Evolutionary conservation across 2,888 invertebrate species (phyloP).

Genomic region (Apoda limacodes): DNA sequence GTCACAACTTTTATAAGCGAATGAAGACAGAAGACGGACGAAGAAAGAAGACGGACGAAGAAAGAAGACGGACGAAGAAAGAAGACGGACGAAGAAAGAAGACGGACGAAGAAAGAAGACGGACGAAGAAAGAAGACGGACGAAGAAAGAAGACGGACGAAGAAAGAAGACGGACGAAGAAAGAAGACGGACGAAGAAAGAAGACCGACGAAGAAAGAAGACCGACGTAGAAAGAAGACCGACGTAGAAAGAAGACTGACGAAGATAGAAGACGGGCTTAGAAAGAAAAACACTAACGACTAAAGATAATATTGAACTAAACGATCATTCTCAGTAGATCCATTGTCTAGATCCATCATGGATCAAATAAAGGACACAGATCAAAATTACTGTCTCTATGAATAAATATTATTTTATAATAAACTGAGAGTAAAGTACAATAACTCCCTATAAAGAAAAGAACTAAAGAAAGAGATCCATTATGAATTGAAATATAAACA

Average conservation of each 20-base stretch:
- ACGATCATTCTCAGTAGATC: no score
- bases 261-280: slow-evolving; percentile 2
- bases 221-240: slow-evolving; percentile 7
- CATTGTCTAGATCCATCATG: no score
- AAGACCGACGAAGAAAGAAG: slow-evolving; percentile 12
- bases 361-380: no score
- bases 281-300: slow-evolving; percentile 7
- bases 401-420: no score
- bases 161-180: slow-evolving; percentile 9
- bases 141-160: slow-evolving; percentile 7
- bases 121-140: slow-evolving; percentile 7
- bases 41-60: slow-evolving; percentile 12
- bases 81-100: slow-evolving; percentile 8
- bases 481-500: no score
- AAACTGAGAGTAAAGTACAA: no score
- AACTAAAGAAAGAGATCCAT: no score
- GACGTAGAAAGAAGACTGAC: slow-evolving; percentile 6
- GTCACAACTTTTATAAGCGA: slow-evolving; percentile 1
- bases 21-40: slow-evolving; percentile 4
- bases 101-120: slow-evolving; percentile 11
- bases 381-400: no score
- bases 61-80: slow-evolving; percentile 7
- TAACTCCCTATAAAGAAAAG: no score
- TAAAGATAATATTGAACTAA: no score
- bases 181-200: slow-evolving; percentile 8